These are phyloP conservation scores for Psilanteris sp. DNA, from an alignment of 1,140 invertebrate genomes.

Conservation along the genomic window DNA sequence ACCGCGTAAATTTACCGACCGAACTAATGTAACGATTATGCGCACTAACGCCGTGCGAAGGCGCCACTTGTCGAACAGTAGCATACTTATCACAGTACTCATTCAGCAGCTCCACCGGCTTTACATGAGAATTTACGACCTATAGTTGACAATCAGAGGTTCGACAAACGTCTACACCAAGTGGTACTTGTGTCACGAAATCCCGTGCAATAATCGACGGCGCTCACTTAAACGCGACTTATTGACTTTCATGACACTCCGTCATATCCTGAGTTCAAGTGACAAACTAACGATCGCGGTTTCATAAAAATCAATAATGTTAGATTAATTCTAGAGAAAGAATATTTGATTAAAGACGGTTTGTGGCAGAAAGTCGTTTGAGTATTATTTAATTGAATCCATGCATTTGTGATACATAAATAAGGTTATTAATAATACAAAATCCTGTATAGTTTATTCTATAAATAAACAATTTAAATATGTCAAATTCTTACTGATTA, in stretches of 20 bases:
- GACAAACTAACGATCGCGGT: constrained; percentile 22
- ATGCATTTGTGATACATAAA: too few relatives aligned
- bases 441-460: too few relatives aligned
- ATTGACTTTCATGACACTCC: constrained; percentile 29
- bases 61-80: constrained; percentile 6
- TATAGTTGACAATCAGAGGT: constrained; percentile 1
- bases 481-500: too few relatives aligned
- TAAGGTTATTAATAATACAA: too few relatives aligned
- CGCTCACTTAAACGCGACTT: constrained; percentile 27
- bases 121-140: not conserved
- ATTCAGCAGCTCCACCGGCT: not conserved
- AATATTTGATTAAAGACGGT: too few relatives aligned
- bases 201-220: constrained; percentile 9
- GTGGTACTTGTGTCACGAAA: constrained; percentile 18
- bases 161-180: constrained; percentile 20
- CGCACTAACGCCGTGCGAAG: not conserved
- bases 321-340: not conserved
- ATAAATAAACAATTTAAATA: too few relatives aligned
- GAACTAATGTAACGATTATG: not conserved
- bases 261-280: constrained; percentile 15
- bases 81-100: too few relatives aligned
- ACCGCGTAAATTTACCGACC: not conserved
- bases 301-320: constrained; percentile 4
- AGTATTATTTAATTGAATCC: too few relatives aligned
- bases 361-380: too few relatives aligned